Conservation (phyloP, 1,140 invertebrate species). For the Panulirus ornatus region DNA sequence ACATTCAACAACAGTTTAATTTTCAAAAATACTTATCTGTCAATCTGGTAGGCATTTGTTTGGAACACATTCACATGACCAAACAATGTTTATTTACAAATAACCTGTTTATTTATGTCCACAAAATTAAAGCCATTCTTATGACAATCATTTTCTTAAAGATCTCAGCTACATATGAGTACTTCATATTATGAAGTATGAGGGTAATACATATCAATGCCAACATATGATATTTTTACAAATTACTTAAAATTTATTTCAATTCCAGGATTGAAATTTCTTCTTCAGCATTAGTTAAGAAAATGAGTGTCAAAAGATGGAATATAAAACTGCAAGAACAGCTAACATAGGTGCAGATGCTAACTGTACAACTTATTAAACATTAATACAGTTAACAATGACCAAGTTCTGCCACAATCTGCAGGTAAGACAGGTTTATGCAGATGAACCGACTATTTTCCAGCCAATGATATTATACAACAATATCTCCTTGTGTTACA, state of each 20-base stretch:
- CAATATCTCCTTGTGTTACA: constrained; percentile 6
- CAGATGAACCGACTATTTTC: neutral
- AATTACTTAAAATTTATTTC: no score
- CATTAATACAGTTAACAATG: neutral
- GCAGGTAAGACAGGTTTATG: neutral
- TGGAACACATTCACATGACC: constrained; percentile 10
- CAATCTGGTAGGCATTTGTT: constrained; percentile 36
- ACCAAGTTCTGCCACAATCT: neutral
- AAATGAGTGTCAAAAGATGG: constrained; percentile 29
- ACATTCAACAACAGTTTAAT: constrained; percentile 65
- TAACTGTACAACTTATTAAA: neutral
- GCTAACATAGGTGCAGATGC: neutral
- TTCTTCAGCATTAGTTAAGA: constrained; percentile 15
- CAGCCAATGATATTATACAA: constrained; percentile 12
- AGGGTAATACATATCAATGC: neutral
- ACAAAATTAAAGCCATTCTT: constrained; percentile 62
- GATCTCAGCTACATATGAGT: constrained; percentile 10
- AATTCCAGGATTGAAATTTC: no score
- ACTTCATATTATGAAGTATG: neutral
- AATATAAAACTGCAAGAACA: constrained; percentile 9
- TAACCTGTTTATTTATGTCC: constrained; percentile 43
- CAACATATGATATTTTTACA: no score
- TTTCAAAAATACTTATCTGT: constrained; percentile 67
- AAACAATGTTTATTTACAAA: constrained; percentile 48
- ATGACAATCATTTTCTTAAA: constrained; percentile 48